Base-by-base conservation (phyloP, 92 coral and sea anemone species). In the Phymanthus crucifer region DNA sequence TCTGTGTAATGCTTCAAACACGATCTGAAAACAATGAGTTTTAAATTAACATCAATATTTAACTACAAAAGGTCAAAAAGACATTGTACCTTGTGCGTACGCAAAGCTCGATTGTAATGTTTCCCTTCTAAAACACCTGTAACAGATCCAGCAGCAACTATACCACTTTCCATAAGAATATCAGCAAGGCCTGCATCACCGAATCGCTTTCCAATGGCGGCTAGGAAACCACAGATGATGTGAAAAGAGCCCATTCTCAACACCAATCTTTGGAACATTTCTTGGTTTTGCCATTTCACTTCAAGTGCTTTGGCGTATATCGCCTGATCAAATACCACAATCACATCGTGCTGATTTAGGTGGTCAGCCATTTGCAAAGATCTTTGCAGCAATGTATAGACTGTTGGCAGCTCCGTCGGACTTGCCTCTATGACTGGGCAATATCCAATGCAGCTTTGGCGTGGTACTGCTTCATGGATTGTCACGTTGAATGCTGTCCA, bases 391-490 rank as follows among this genome's bases (percentile, higher is more conserved):
- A 90, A 46, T 18, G 89, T 87, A 56, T 87, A 90, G 26, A 87
- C 89, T 43, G 94, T 87, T 36, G 91, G 85, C 56, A 87, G 73
- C 80, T 91, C 91, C 27, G 91, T 91, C 36, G 92, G 94, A 73
- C 87, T 87, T 35, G 86, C 94, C 33, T 90, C 87, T n/a, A 91
- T 87, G 40, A 91, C 89, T 80, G 84, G 89, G 43, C 90, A 87
- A 65, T 87, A 91, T 77, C 89, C 90, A 57, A 88, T 43, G 9
- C 89, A 80, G 69, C 90, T 70, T 74, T 90, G 80, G 56, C 87
- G 89, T 6, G 80, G 87, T 26, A 81, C 67, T 68, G 19, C 70
- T 70, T 87, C 56, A 46, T 56, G 79, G 26, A 84, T 84, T 47
- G 13, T 48, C 3, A 75, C 67, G 58, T 91, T 91, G 61, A 91